Percentiles rank a stretch among this genome's conserved stretches.
Conservation (phyloP, 2,797 vertebrate genomes). For the Echeneis naucrates region DNA sequence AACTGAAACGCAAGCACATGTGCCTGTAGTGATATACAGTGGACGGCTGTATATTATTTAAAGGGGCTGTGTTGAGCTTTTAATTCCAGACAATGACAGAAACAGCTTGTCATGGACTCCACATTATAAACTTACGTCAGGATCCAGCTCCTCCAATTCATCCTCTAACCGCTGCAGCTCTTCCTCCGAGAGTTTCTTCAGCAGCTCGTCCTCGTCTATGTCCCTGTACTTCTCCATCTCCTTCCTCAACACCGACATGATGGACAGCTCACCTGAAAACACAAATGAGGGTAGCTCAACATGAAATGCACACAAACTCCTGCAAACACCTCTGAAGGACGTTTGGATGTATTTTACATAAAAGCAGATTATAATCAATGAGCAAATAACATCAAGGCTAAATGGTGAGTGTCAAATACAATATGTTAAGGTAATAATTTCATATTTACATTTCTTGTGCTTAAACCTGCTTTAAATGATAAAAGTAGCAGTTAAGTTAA, state of each 20-base stretch:
- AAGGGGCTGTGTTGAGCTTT: conserved; percentile 1
- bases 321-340: background rate
- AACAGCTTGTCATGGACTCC: conserved; percentile 18
- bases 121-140: conserved; percentile 88
- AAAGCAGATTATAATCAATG: background rate
- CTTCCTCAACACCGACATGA: conserved; percentile 89
- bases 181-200: conserved; percentile 93
- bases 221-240: conserved; percentile 97
- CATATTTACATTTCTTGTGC: background rate
- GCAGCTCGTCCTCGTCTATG: conserved; percentile 95
- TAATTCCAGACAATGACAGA: conserved; percentile 36
- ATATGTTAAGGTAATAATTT: no score
- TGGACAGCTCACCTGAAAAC: conserved; percentile 52
- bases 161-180: conserved; percentile 94
- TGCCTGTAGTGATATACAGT: background rate
- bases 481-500: background rate
- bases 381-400: background rate
- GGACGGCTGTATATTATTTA: background rate
- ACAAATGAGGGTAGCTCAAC: background rate
- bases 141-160: conserved; percentile 96
- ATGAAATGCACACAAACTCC: background rate
- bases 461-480: background rate
- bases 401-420: background rate
- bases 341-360: background rate
- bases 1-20: conserved; percentile 1